Evolutionary conservation across 2,113 vertebrate genomes (phyloP).

Genomic region (Camelus dromedarius): DNA sequence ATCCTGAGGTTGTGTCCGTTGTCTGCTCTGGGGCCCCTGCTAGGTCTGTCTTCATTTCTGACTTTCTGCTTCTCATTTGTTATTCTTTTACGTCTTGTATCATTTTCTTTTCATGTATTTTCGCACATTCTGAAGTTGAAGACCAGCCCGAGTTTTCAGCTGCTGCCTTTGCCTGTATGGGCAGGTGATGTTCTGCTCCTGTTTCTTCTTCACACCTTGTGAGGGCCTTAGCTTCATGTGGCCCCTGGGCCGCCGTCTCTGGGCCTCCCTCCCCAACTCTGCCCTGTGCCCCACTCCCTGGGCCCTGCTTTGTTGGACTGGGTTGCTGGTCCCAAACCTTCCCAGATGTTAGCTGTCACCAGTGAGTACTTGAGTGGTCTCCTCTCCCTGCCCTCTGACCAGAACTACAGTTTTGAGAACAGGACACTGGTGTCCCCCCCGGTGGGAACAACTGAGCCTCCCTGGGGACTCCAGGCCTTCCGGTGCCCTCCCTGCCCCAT

Average conservation of each 20-base stretch:
- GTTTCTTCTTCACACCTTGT: background rate
- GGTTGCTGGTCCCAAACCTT: background rate
- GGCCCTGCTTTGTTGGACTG: background rate
- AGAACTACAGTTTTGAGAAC: background rate
- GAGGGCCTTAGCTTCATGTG: no score
- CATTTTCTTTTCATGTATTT: background rate
- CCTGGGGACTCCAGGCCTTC: background rate
- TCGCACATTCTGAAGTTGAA: background rate
- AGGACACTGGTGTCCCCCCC: background rate
- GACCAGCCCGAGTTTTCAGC: background rate
- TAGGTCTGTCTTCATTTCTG: background rate
- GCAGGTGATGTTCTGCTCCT: background rate
- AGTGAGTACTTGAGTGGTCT: background rate
- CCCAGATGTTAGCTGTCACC: no score
- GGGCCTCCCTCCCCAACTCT: background rate
- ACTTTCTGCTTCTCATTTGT: background rate
- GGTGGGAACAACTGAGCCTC: no score
- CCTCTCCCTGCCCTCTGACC: background rate
- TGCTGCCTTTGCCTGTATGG: background rate
- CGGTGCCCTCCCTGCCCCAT: background rate
- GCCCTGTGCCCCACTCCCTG: background rate
- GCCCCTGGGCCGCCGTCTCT: background rate
- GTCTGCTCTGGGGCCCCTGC: background rate
- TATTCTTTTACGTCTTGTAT: background rate
- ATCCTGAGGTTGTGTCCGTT: background rate